Base-by-base conservation (phyloP, 2,888 invertebrate genomes). In the Cataglyphis albicans region DNA sequence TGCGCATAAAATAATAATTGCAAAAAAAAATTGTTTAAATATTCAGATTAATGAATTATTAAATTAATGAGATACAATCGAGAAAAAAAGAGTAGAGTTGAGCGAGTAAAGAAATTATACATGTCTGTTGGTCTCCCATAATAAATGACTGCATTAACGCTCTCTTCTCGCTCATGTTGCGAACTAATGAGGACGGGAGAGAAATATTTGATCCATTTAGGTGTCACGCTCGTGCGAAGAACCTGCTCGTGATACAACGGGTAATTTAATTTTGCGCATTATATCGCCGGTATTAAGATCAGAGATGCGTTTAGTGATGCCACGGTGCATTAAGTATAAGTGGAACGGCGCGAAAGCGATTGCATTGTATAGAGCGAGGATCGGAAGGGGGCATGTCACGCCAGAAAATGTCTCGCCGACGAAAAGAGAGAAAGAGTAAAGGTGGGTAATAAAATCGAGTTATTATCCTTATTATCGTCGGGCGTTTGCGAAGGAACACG, bases 401-500 rank as follows among this genome's bases (percentile, higher is more conserved):
- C 32, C 84, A 86, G 87, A 86, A 89, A 89, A 88, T 89, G 84
- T 88, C 85, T 89, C 86, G 84, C 84, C 76, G 84, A 81, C 78
- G 88, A 78, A 88, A 84, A 89, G 82, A 84, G 90, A 87, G 87
- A 83, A 85, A 89, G 89, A 86, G 86, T 81, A 88, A 85, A 86
- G 88, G 90, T 86, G 85, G 85, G 82, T 86, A 89, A 89, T 91
- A 90, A 91, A 90, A 91, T 91, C 89, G 88, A 89, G 89, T 89
- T 87, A 91, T 91, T 90, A 89, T 89, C 90, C 87, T 85, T 88
- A 91, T 88, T 88, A 91, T 84, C 86, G 87, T 85, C 87, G 72
- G 48, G 78, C 80, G 82, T 90, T 90, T 89, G 85, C 85, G 89
- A 91, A 91, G 91, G 87, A 63, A 38, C 74, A 61, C 63, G 81